phyloP scores from a whole-genome alignment of 2,888 invertebrate species.

The Diaphora mendica region DNA sequence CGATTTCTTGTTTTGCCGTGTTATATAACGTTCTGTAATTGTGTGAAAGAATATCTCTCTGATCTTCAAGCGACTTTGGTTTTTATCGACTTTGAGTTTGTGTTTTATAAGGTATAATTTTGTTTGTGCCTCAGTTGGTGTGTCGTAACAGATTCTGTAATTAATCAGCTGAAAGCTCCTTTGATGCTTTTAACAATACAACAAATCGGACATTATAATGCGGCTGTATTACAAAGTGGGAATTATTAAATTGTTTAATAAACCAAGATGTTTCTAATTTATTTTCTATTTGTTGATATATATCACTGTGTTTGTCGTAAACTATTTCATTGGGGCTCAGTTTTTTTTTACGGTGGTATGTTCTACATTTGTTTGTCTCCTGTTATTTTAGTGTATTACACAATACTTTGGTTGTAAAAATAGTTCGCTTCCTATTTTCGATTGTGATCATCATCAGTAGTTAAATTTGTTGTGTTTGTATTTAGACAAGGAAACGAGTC shows the following conservation, averaged over 20 bases:
- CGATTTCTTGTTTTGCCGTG: conserved; percentile 54
- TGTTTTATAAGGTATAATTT: conserved; percentile 26
- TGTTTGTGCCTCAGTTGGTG: conserved; percentile 31
- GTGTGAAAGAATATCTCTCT: conserved; percentile 28
- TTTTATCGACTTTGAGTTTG: conserved; percentile 32
- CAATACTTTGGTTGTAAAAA: neutral
- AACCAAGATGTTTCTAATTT: conserved; percentile 30
- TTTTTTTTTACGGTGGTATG: conserved; percentile 17
- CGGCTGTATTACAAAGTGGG: conserved; percentile 39
- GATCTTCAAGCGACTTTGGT: conserved; percentile 34
- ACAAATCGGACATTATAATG: conserved; percentile 45
- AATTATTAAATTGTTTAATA: conserved; percentile 46
- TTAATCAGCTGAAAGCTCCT: conserved; percentile 56
- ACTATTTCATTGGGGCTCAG: conserved; percentile 15
- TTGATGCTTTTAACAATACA: conserved; percentile 52
- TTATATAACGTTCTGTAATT: conserved; percentile 59
- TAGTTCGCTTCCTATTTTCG: neutral
- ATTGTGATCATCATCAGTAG: neutral
- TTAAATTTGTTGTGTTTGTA: neutral
- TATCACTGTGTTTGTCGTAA: conserved; percentile 33
- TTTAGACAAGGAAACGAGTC: neutral
- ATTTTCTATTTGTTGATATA: conserved; percentile 22
- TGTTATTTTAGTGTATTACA: conserved; percentile 7
- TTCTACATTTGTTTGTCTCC: conserved; percentile 14
- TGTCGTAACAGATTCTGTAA: conserved; percentile 55